Conservation (phyloP, 2,888 invertebrate species). For the Microplitis deprimator region DNA sequence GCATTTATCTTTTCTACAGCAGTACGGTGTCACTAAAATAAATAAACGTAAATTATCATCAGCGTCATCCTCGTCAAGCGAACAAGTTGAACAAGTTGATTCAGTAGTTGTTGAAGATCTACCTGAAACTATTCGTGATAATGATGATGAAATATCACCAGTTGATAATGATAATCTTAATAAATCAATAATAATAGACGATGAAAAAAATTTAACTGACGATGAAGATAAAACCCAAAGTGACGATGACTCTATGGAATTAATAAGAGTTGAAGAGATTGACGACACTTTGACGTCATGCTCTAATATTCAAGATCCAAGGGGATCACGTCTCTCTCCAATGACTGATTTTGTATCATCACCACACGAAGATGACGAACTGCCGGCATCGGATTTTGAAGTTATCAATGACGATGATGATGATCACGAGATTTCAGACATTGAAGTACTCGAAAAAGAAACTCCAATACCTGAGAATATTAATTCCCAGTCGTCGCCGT, state of each 20-base stretch:
- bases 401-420: slow-evolving; percentile 21
- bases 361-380: slow-evolving; percentile 8
- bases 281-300: slow-evolving; percentile 4
- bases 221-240: slow-evolving; percentile 13
- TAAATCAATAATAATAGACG: background rate
- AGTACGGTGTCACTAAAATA: slow-evolving; percentile 57
- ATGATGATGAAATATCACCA: background rate
- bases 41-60: slow-evolving; percentile 45
- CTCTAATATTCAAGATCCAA: slow-evolving; percentile 25
- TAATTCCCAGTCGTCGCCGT: background rate
- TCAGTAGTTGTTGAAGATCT: background rate
- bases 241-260: slow-evolving; percentile 32
- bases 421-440: slow-evolving; percentile 12
- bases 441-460: slow-evolving; percentile 22
- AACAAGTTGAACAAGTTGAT: background rate
- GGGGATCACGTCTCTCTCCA: slow-evolving; percentile 30
- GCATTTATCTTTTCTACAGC: slow-evolving; percentile 50
- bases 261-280: slow-evolving; percentile 35
- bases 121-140: background rate
- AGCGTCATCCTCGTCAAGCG: background rate
- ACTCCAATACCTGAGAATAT: background rate
- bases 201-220: slow-evolving; percentile 2
- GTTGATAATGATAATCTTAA: background rate
- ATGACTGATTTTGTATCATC: background rate
- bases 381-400: slow-evolving; percentile 12